Base-by-base conservation (phyloP, 2,888 invertebrate genomes). In the Tiphia femorata region DNA sequence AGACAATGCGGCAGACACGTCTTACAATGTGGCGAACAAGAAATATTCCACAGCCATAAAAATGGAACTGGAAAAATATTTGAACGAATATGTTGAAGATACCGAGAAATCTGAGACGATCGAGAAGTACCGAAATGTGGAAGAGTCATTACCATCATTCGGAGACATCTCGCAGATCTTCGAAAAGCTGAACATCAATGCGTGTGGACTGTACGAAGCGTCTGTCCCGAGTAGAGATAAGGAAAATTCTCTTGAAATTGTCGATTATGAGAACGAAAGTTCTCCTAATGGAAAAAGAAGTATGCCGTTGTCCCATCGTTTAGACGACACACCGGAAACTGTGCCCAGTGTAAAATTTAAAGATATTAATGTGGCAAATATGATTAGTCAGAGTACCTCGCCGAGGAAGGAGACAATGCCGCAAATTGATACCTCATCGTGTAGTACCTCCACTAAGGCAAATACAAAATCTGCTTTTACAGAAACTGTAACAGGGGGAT, bases 151-250 rank as follows among this genome's bases (percentile, higher is more conserved):
- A 38, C 20, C 67, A 10, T 55, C 65, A 7, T n/a, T 60, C 0
- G 40, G 47, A 4, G 54, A 63, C 20, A 62, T 74, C 0, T 38
- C 49, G 3, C 44, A 67, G 3, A 66, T 70, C 27, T 14, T 76
- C 10, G 49, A 58, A 16, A 63, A 46, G 25, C 29, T 71, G 10
- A 64, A 67, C 17, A 60, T 75, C 6, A 27, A 49, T 23, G 19
- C 60, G 5, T n/a, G n/a, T n/a, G n/a, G n/a, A n/a, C n/a, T n/a
- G n/a, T n/a, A n/a, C n/a, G n/a, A n/a, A n/a, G n/a, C n/a, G n/a
- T n/a, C n/a, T n/a, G n/a, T n/a, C n/a, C n/a, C n/a, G n/a, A n/a
- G n/a, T n/a, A n/a, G n/a, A n/a, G n/a, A n/a, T n/a, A n/a, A n/a
- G n/a, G n/a, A n/a, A n/a, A n/a, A n/a, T n/a, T n/a, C n/a, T n/a